These are phyloP conservation scores for Alectura lathami DNA, from an alignment of 2,113 vertebrate genomes.

Conservation along the genomic window DNA sequence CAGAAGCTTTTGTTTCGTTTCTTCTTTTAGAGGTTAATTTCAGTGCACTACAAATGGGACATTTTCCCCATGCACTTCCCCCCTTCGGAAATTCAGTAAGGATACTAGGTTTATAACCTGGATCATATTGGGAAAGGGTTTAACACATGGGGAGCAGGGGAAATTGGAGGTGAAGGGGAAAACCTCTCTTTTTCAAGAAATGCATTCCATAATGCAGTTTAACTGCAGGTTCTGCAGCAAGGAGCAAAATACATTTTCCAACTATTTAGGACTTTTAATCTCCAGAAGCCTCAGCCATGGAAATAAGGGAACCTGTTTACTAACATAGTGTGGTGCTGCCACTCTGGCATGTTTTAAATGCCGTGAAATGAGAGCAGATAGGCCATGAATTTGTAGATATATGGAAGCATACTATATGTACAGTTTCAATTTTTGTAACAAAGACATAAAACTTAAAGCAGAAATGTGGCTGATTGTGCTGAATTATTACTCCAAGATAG, in stretches of 20 bases:
- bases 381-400: slow-evolving; percentile 39
- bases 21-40: slow-evolving; percentile 7
- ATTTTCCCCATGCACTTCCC: background rate
- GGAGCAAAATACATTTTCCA: slow-evolving; percentile 40
- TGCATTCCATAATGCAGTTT: slow-evolving; percentile 37
- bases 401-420: slow-evolving; percentile 8
- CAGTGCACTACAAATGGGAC: background rate
- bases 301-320: slow-evolving; percentile 62
- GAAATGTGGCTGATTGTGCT: slow-evolving; percentile 93
- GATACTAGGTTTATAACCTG: slow-evolving; percentile 3
- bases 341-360: slow-evolving; percentile 29
- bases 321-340: slow-evolving; percentile 14
- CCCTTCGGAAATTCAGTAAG: slow-evolving; percentile 4
- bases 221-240: slow-evolving; percentile 32
- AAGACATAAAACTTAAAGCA: slow-evolving; percentile 86
- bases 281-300: slow-evolving; percentile 17
- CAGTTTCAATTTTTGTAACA: slow-evolving; percentile 80
- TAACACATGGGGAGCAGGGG: background rate
- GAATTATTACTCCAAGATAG: slow-evolving; percentile 96
- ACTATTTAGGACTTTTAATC: slow-evolving; percentile 7
- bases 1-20: slow-evolving; percentile 29
- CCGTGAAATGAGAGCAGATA: slow-evolving; percentile 54
- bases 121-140: slow-evolving; percentile 6
- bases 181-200: slow-evolving; percentile 45
- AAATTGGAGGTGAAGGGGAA: background rate